phyloP scores from a whole-genome alignment of 2,797 vertebrate genomes.

The Gambelia wislizenii region DNA sequence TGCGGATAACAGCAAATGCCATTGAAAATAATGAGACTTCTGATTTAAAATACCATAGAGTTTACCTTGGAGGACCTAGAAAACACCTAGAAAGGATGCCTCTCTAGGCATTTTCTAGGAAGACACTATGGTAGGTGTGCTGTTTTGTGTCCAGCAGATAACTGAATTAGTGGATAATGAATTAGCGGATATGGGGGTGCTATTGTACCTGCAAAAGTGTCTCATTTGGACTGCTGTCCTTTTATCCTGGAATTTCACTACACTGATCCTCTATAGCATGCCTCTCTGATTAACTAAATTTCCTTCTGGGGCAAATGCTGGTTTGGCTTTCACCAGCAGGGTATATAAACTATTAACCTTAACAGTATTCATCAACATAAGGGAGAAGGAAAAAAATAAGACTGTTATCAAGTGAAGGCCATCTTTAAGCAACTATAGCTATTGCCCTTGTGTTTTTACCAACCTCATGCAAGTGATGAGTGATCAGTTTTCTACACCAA shows the following conservation, averaged over 20 bases:
- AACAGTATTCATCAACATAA: not conserved
- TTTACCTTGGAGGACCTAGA: too few species aligned
- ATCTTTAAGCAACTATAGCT: not conserved
- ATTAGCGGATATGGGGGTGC: too few species aligned
- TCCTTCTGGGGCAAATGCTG: not conserved
- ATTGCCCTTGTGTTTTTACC: not conserved
- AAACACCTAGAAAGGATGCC: too few species aligned
- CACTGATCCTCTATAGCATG: conserved; percentile 14
- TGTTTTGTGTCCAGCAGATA: too few species aligned
- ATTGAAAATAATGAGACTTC: too few species aligned
- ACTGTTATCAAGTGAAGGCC: too few species aligned
- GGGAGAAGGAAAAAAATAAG: too few species aligned
- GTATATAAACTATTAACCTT: not conserved
- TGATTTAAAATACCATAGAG: too few species aligned
- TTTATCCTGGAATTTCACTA: conserved; percentile 22
- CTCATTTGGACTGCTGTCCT: not conserved
- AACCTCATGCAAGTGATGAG: not conserved
- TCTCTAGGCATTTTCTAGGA: too few species aligned
- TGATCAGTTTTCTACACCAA: not conserved
- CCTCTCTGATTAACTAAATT: not conserved
- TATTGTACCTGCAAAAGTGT: not conserved
- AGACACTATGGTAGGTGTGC: too few species aligned
- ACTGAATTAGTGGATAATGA: too few species aligned
- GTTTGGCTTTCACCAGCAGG: not conserved
- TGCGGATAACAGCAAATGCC: too few species aligned